Evolutionary conservation across 2,113 vertebrate genomes (phyloP), one percentile per base, ranked within the genome.

Genomic region (Phasianus colchicus): DNA sequence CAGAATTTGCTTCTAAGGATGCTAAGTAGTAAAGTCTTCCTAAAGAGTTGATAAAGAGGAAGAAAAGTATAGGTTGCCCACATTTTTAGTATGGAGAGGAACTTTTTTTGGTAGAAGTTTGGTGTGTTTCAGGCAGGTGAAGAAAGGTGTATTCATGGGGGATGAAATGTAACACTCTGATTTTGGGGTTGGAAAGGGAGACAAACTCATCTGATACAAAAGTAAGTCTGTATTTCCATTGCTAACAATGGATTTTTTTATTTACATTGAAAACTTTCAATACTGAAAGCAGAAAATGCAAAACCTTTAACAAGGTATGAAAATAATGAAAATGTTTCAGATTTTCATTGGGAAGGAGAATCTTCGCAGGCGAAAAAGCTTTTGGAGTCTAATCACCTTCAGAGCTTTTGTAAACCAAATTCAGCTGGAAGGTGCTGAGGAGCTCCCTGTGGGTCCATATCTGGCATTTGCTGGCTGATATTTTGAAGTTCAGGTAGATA

Each of bases 381-480:
- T 73, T 89, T 29, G 52, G 50, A 80, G 57, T 52, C 54, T 67
- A n/a, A 89, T 80, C 89, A 67, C 55, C n/a, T 79, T 87, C 1
- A 2, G 72, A 75, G 48, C 54, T 92, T 94, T 60, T 65, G 40
- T 73, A 89, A 90, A 82, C 67, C 17, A 78, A 34, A 45, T 29
- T 1, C 85, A 93, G 85, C 64, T 91, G 75, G 91, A 77, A 93
- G 87, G 87, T 92, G 83, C 50, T 94, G 91, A 77, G 89, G 85
- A 89, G 87, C 50, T 94, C 89, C 89, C 91, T 64, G 42, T 85
- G 74, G 92, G 74, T 92, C 40, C 18, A 15, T 30, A 18, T 80
- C 79, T 92, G 82, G 84, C 43, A 52, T 66, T 91, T 91, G 15
- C 75, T 71, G 34, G 71, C 36, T 91, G 83, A 60, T 95, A 72